Conservation (phyloP, 2,888 invertebrate genomes). For the Acrobasis repandana region DNA sequence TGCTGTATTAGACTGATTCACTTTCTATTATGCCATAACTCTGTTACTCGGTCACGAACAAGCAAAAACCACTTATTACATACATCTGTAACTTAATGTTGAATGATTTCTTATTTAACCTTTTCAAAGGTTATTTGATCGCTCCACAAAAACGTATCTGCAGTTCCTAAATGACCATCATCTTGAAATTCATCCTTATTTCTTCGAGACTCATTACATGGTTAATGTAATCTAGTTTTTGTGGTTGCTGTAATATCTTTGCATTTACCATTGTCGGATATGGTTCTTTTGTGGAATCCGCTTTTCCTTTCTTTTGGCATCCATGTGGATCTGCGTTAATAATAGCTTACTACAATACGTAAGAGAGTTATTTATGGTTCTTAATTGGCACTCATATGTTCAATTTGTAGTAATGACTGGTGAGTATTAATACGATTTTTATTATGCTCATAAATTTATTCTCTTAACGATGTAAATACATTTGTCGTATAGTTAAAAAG, state of each 20-base stretch:
- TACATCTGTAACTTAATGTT: slow-evolving; percentile 29
- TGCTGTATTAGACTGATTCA: slow-evolving; percentile 41
- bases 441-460: slow-evolving; percentile 25
- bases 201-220: slow-evolving; percentile 1
- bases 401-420: slow-evolving; percentile 31
- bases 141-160: slow-evolving; percentile 36
- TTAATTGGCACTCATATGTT: slow-evolving; percentile 26
- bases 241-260: slow-evolving; percentile 18
- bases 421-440: slow-evolving; percentile 13
- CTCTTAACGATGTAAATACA: slow-evolving; percentile 26
- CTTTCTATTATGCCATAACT: slow-evolving; percentile 44
- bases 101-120: slow-evolving; percentile 52
- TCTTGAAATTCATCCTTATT: slow-evolving; percentile 23
- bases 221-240: background rate
- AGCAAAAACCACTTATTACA: slow-evolving; percentile 38
- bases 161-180: slow-evolving; percentile 23
- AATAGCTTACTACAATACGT: slow-evolving; percentile 28
- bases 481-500: background rate
- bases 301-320: slow-evolving; percentile 37
- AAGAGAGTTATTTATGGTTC: slow-evolving; percentile 27
- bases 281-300: slow-evolving; percentile 25
- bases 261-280: slow-evolving; percentile 27
- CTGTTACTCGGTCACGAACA: slow-evolving; percentile 40
- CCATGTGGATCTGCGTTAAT: slow-evolving; percentile 25
- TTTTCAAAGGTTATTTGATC: slow-evolving; percentile 54